Conservation (phyloP, 2,888 invertebrate species). For the Poecilus cupreus region DNA sequence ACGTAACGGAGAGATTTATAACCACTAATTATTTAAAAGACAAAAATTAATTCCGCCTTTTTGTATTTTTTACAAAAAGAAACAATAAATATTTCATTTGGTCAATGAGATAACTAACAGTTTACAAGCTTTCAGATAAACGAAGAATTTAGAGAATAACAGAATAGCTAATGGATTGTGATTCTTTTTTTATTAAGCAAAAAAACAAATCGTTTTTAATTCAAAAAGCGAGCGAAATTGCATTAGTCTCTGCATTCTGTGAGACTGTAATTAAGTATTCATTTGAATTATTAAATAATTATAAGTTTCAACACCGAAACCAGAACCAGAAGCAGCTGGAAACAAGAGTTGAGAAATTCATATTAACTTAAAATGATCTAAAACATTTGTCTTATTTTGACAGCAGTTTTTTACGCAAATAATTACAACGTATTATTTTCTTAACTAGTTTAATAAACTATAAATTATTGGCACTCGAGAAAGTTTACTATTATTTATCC, state of each 20-base stretch:
- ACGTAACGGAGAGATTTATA: background rate
- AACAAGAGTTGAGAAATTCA: too few relatives aligned
- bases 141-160: too few relatives aligned
- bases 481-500: slow-evolving; percentile 1
- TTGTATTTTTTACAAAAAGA: background rate
- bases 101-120: too few relatives aligned
- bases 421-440: slow-evolving; percentile 4
- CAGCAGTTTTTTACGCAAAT: background rate
- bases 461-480: slow-evolving; percentile 23
- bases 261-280: background rate
- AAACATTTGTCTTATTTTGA: background rate
- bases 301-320: background rate
- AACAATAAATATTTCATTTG: background rate
- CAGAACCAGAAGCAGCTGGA: background rate
- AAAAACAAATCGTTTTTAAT: background rate
- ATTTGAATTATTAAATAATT: slow-evolving; percentile 14
- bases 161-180: too few relatives aligned
- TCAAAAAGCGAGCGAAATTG: background rate
- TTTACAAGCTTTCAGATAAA: too few relatives aligned
- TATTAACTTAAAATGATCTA: background rate
- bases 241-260: background rate
- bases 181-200: too few relatives aligned
- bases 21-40: background rate
- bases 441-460: slow-evolving; percentile 30
- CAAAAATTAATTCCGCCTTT: background rate